These are phyloP conservation scores for Nothocercus nigrocapillus DNA, from an alignment of 2,113 vertebrate genomes.

Conservation along the genomic window DNA sequence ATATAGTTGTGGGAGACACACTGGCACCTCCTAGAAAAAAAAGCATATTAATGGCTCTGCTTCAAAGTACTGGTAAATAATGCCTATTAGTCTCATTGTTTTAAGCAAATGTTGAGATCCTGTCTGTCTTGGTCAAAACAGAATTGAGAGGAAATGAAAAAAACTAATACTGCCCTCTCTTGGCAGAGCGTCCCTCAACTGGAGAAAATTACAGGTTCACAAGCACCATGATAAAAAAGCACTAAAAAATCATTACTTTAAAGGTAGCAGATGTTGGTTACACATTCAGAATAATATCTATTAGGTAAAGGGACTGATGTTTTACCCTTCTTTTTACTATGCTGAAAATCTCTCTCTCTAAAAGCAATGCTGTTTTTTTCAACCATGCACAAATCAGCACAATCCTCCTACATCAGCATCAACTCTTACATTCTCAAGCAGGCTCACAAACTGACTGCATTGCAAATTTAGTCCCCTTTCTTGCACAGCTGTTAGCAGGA, in stretches of 20 bases:
- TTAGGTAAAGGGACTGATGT: background rate
- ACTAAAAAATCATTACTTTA: background rate
- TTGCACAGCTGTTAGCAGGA: background rate
- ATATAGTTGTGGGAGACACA: slow-evolving; percentile 8
- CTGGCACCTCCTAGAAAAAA: background rate
- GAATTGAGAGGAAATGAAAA: background rate
- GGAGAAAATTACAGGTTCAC: background rate
- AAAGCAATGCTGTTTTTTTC: background rate
- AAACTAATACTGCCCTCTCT: background rate
- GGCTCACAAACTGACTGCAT: background rate
- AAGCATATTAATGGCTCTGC: background rate
- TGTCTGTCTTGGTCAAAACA: background rate
- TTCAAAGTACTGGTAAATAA: background rate
- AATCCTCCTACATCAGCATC: accelerated
- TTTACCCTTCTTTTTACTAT: background rate
- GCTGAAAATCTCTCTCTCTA: background rate
- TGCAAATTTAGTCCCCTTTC: background rate
- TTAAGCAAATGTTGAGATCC: background rate
- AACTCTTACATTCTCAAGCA: background rate
- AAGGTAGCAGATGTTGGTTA: background rate
- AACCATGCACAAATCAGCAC: background rate
- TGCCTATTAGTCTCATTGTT: background rate
- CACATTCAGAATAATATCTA: background rate
- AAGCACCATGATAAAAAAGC: background rate
- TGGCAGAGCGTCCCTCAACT: background rate